A percentile compares a stretch with the other conserved stretches of the same genome.
These are phyloP conservation scores for Megaceryle maxima DNA, from an alignment of 2,113 vertebrate genomes.

Conservation along the genomic window DNA sequence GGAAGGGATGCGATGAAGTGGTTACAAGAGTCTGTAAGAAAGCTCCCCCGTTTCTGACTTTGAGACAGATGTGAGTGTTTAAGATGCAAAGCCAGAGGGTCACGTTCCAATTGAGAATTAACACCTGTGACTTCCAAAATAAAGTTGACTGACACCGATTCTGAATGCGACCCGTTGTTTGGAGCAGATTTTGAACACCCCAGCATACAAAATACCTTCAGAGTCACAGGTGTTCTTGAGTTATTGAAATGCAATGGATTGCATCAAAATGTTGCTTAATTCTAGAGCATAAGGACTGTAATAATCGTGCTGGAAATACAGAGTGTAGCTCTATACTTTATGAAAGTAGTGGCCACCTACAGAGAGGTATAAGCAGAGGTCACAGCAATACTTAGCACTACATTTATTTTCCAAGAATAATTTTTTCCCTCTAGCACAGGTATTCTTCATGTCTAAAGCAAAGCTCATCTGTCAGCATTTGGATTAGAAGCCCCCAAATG, in stretches of 20 bases:
- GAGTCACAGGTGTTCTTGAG: not conserved
- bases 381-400: not conserved
- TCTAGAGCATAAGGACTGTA: not conserved
- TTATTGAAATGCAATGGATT: not conserved
- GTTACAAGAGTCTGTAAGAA: not conserved
- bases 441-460: not conserved
- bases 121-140: constrained; percentile 4
- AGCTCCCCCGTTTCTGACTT: not conserved
- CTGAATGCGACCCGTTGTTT: not conserved
- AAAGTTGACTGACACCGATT: not conserved
- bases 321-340: not conserved
- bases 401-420: not conserved
- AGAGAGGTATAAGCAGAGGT: not conserved
- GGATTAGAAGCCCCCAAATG: too few relatives aligned
- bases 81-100: not conserved
- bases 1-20: not conserved
- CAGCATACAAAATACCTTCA: not conserved
- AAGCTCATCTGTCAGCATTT: not conserved
- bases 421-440: rapidly evolving
- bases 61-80: not conserved
- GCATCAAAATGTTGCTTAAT: not conserved
- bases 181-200: not conserved
- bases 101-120: not conserved
- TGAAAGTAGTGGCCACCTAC: not conserved
- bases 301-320: not conserved